Conservation (phyloP, 2,797 vertebrate species). For the Thunnus albacares region DNA sequence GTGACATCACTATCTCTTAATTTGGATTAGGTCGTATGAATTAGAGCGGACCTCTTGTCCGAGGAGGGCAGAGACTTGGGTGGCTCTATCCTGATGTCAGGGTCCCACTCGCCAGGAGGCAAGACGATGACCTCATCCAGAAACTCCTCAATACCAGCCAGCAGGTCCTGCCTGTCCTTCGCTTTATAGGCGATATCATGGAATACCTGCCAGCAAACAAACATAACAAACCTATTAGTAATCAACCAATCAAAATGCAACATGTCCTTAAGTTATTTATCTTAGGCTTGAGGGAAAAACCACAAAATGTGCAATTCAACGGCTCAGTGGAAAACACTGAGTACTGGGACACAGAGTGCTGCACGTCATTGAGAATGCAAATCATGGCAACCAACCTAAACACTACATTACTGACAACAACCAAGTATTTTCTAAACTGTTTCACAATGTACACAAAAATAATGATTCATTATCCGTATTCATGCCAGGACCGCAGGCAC, state of each 20-base stretch:
- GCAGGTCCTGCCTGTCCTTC: slow-evolving; percentile 93
- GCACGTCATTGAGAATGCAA: neutral
- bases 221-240: slow-evolving; percentile 4
- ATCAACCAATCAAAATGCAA: slow-evolving; percentile 13
- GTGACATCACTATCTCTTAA: slow-evolving; percentile 5
- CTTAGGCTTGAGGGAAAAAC: neutral
- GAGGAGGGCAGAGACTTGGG: slow-evolving; percentile 96
- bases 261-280: slow-evolving; percentile 1
- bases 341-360: neutral
- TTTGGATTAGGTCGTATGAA: slow-evolving; percentile 13
- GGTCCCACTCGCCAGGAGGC: slow-evolving; percentile 98
- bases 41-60: slow-evolving; percentile 92
- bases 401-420: neutral
- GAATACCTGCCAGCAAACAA: slow-evolving; percentile 89
- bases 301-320: neutral
- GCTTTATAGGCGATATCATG: slow-evolving; percentile 99
- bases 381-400: neutral
- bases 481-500: neutral
- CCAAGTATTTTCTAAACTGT: neutral
- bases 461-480: neutral
- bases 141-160: slow-evolving; percentile 98
- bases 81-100: slow-evolving; percentile 97
- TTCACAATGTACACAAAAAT: slow-evolving; percentile 27
- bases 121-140: slow-evolving; percentile 98
- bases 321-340: neutral